These are phyloP conservation scores for Ips typographus DNA, from an alignment of 1,140 invertebrate species.

Conservation along the genomic window DNA sequence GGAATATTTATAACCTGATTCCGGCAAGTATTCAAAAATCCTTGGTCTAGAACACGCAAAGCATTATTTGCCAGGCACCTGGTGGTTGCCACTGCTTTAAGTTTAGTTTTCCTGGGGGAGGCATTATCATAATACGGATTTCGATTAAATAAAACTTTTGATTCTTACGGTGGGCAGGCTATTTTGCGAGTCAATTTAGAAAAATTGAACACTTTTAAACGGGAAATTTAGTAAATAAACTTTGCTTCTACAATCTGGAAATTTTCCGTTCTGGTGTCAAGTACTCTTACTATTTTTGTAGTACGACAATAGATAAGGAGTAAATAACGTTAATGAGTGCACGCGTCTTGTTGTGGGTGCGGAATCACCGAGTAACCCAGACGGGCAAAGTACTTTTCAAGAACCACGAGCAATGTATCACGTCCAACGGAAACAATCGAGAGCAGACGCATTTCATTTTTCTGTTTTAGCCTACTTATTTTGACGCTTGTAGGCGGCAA, in stretches of 20 bases:
- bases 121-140: constrained; percentile 16
- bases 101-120: background rate
- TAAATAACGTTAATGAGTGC: constrained; percentile 20
- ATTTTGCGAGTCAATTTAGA: too few species aligned
- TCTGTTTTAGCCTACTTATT: background rate
- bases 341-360: constrained; percentile 17
- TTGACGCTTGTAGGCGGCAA: background rate
- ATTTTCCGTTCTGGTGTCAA: background rate
- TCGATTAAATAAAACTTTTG: constrained; percentile 12
- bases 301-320: background rate
- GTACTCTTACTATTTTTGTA: background rate
- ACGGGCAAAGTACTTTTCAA: constrained; percentile 20
- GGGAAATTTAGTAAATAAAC: background rate
- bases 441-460: background rate
- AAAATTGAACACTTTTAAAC: background rate
- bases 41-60: background rate
- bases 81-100: constrained; percentile 13
- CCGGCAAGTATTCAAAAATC: constrained; percentile 4
- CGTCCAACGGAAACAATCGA: constrained; percentile 3
- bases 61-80: constrained; percentile 18
- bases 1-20: constrained; percentile 1
- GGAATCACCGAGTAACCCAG: constrained; percentile 21
- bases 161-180: background rate
- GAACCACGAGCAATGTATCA: constrained; percentile 14
- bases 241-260: background rate